Evolutionary conservation across 2,888 invertebrate species (phyloP).

Genomic region (Xestobium rufovillosum): DNA sequence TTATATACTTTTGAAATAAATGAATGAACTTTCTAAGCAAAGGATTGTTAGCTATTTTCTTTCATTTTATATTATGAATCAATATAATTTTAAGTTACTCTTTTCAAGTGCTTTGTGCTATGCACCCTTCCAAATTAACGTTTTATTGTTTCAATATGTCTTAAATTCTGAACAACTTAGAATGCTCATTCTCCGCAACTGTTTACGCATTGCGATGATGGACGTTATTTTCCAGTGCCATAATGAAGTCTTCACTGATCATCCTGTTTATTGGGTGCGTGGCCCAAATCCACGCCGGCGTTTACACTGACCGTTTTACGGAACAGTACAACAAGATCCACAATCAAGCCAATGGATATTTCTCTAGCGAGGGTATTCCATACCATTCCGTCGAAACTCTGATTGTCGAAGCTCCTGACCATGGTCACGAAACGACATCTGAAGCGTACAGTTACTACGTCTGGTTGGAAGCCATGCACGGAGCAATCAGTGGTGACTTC

Average conservation of each 20-base stretch:
- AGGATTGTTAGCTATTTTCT: no score
- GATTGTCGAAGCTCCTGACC: constrained; percentile 26
- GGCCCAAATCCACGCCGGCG: constrained; percentile 19
- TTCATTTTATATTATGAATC: no score
- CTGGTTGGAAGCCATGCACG: constrained; percentile 26
- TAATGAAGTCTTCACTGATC: constrained; percentile 8
- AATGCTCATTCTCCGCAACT: no score
- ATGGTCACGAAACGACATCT: constrained; percentile 28
- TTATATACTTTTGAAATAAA: no score
- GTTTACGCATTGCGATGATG: no score
- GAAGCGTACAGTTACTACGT: constrained; percentile 27
- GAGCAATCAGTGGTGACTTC: constrained; percentile 24
- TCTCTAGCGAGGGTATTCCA: constrained; percentile 25
- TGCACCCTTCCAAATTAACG: no score
- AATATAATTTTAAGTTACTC: no score
- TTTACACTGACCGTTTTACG: constrained; percentile 24
- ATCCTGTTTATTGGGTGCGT: constrained; percentile 17
- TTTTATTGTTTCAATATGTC: no score
- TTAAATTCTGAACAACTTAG: no score
- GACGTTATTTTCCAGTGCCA: constrained; percentile 7
- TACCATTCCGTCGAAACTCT: constrained; percentile 27
- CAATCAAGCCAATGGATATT: constrained; percentile 22
- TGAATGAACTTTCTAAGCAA: no score
- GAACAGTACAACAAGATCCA: constrained; percentile 26
- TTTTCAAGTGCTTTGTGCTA: no score